Percentiles rank a stretch among this genome's conserved stretches.
phyloP scores from a whole-genome alignment of 2,888 invertebrate species.

The Protodeltote pygarga region DNA sequence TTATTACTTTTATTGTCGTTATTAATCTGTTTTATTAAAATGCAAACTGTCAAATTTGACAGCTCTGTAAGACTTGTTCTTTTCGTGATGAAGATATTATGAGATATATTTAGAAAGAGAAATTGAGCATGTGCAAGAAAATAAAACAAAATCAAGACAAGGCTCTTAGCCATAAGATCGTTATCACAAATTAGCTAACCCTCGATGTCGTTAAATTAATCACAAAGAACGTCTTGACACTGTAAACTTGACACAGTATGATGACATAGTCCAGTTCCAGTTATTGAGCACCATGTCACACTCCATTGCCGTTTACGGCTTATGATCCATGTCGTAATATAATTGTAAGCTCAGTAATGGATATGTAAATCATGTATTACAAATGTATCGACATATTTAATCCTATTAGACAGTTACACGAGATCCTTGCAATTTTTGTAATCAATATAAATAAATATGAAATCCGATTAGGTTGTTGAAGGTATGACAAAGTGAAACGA shows the following conservation, averaged over 20 bases:
- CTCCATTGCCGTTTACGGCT: constrained; percentile 7
- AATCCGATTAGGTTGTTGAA: not conserved
- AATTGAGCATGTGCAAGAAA: too few species aligned
- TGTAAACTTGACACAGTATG: constrained; percentile 49
- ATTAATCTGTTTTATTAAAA: too few species aligned
- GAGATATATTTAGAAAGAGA: too few species aligned
- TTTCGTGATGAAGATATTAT: too few species aligned
- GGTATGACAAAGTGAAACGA: not conserved
- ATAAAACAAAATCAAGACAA: constrained; percentile 7
- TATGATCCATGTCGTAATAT: constrained; percentile 30
- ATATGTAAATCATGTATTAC: constrained; percentile 27
- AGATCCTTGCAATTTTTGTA: not conserved
- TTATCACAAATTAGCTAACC: constrained; percentile 23
- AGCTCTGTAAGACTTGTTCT: too few species aligned
- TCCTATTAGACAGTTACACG: constrained; percentile 6
- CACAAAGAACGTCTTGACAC: constrained; percentile 31
- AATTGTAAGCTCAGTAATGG: constrained; percentile 22
- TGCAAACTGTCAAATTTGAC: too few species aligned
- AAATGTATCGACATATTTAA: constrained; percentile 31
- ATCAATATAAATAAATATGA: constrained; percentile 1
- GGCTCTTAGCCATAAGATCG: constrained; percentile 30
- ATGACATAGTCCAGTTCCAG: constrained; percentile 25
- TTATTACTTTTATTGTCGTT: too few species aligned
- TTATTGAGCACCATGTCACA: constrained; percentile 29
- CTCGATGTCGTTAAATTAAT: constrained; percentile 41